A percentile compares a stretch with the other conserved stretches of the same genome.
Conservation (phyloP, 2,797 vertebrate species). For the Phrynocephalus guinanensis region DNA sequence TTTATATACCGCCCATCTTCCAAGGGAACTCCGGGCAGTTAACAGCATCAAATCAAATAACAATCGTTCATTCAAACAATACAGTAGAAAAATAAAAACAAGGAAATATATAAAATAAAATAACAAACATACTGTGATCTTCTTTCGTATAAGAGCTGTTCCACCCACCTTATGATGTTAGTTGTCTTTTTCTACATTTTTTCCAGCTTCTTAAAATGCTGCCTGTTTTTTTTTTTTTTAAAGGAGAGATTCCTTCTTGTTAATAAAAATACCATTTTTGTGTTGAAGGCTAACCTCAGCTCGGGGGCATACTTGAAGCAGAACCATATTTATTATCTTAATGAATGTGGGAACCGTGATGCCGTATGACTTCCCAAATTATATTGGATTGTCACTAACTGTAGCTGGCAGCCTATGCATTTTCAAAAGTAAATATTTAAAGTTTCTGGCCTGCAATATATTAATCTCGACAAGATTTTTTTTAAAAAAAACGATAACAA, state of each 20-base stretch:
- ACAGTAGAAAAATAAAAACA: too few species aligned
- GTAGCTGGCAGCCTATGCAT: conserved; percentile 75
- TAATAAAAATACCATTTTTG: conserved; percentile 24
- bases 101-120: too few species aligned
- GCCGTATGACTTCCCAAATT: conserved; percentile 58
- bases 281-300: not conserved
- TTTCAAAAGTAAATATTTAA: conserved; percentile 73
- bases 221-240: not conserved
- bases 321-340: conserved; percentile 53
- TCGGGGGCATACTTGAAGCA: conserved; percentile 55
- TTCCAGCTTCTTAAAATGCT: not conserved
- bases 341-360: conserved; percentile 56
- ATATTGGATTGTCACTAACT: conserved; percentile 64
- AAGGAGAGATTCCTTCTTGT: not conserved
- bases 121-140: not conserved
- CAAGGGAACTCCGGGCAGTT: too few species aligned
- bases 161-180: not conserved
- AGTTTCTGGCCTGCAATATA: conserved; percentile 57
- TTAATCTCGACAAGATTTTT: conserved; percentile 30
- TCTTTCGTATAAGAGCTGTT: not conserved
- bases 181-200: not conserved
- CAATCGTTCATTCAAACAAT: too few species aligned
- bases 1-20: too few species aligned
- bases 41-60: too few species aligned
- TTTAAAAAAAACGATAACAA: conserved; percentile 52